Evolutionary conservation across 2,113 vertebrate genomes (phyloP), one percentile per base, ranked within the genome.

Genomic region (Macaca nemestrina): DNA sequence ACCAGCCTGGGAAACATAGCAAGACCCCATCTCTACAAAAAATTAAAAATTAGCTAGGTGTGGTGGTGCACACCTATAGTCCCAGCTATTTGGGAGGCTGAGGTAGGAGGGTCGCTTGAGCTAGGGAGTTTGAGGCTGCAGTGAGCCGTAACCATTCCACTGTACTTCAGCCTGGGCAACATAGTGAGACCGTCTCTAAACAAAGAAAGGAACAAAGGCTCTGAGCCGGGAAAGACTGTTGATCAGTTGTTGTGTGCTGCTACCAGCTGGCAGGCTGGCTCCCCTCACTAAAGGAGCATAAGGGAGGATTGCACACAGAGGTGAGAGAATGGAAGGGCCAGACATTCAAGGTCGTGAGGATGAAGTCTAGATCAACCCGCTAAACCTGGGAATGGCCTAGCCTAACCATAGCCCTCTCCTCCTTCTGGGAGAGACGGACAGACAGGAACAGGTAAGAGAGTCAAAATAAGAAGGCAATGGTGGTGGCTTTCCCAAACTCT

Each of bases 371-470:
- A 72, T 72, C 18, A 72, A 20, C 17, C 80, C 3, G 4, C 17
- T 40, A 30, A 48, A 23, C 32, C 11, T 6, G 22, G 64, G 89
- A 30, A 5, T 22, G 43, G 25, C 1, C 2, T 13, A 2, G 5
- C 35, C 59, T 14, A 16, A 16, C 64, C 27, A 7, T 1, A 8
- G 17, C 11, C 32, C 40, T 43, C 17, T 3, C 50, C 57, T 32
- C 40, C 38, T 38, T 25, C 55, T 35, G 22, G 61, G 30, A 27
- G 40, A 40, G 35, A 45, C 0, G 2, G n/a, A 9, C 11, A 0
- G 17, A 40, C 1, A 20, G 52, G 57, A 68, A 30, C 3, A 7
- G 57, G 67, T 0, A 27, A 40, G 0, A 9, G 45, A 6, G 55
- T 38, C 35, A 57, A n/a, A 67, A 32, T 14, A 5, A 48, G 70